Conservation (phyloP, 1,140 invertebrate species). For the Nasonia vitripennis region DNA sequence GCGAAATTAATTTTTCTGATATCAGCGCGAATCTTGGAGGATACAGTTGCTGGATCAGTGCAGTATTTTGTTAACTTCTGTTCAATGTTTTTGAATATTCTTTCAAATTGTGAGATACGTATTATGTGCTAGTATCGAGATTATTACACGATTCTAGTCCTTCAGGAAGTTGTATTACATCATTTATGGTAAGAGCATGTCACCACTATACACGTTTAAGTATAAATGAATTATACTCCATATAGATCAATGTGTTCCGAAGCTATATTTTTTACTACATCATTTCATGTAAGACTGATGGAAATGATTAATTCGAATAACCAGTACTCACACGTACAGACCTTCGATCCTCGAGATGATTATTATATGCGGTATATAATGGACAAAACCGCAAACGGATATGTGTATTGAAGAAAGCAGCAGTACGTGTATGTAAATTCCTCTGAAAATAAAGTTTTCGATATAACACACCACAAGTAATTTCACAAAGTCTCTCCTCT, state of each 20-base stretch:
- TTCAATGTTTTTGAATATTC: no score
- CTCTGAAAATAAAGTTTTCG: conserved; percentile 22
- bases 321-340: not conserved
- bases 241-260: not conserved
- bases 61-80: no score
- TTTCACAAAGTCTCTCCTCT: not conserved
- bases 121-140: no score
- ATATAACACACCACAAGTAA: not conserved
- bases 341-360: not conserved
- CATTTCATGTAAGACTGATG: not conserved
- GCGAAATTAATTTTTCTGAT: no score
- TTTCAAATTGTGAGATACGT: not conserved
- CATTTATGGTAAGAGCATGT: no score
- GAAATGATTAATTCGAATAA: not conserved
- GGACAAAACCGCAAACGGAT: not conserved
- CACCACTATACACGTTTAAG: no score
- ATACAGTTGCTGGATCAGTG: no score
- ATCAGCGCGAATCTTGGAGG: no score
- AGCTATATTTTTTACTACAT: not conserved
- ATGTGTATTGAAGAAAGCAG: not conserved
- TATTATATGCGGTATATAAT: not conserved
- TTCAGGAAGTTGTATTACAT: no score
- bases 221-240: no score
- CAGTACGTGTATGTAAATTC: conserved; percentile 17
- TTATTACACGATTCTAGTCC: no score